Conservation (phyloP, 2,113 vertebrate genomes). For the Gopherus flavomarginatus region DNA sequence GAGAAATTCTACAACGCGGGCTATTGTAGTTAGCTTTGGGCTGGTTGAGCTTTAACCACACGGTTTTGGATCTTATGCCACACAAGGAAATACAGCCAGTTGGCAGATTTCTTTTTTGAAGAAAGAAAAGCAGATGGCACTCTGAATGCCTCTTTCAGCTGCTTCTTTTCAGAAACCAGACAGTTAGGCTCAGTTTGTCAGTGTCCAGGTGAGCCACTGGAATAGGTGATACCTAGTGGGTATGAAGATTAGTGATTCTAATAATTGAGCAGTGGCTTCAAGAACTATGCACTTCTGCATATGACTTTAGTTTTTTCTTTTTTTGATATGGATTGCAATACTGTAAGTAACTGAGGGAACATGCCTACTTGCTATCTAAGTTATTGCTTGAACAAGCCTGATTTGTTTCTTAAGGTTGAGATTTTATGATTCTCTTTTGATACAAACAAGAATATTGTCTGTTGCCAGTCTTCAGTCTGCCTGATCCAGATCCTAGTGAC, state of each 20-base stretch:
- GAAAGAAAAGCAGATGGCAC: constrained; percentile 41
- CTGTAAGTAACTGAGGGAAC: background rate
- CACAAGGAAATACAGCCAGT: background rate
- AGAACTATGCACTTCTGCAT: background rate
- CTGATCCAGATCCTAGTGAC: background rate
- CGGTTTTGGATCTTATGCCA: constrained; percentile 35
- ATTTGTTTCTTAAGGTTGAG: background rate
- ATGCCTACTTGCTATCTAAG: background rate
- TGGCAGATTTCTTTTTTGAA: background rate
- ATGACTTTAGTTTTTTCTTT: background rate
- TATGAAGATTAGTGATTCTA: constrained; percentile 5
- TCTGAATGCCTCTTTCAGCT: background rate
- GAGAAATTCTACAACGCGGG: too few relatives aligned
- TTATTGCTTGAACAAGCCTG: background rate
- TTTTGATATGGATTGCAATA: background rate
- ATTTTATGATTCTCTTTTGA: background rate
- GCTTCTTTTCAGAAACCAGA: constrained; percentile 49
- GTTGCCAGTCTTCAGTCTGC: background rate
- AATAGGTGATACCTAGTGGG: background rate
- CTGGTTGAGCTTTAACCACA: too few relatives aligned
- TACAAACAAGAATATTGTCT: background rate
- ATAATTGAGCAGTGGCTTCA: background rate
- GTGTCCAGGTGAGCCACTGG: background rate
- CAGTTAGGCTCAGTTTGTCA: constrained; percentile 5
- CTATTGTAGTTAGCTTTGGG: too few relatives aligned